Evolutionary conservation across 2,113 vertebrate genomes (phyloP), one percentile per base, ranked within the genome.

Genomic region (Epinephelus lanceolatus): DNA sequence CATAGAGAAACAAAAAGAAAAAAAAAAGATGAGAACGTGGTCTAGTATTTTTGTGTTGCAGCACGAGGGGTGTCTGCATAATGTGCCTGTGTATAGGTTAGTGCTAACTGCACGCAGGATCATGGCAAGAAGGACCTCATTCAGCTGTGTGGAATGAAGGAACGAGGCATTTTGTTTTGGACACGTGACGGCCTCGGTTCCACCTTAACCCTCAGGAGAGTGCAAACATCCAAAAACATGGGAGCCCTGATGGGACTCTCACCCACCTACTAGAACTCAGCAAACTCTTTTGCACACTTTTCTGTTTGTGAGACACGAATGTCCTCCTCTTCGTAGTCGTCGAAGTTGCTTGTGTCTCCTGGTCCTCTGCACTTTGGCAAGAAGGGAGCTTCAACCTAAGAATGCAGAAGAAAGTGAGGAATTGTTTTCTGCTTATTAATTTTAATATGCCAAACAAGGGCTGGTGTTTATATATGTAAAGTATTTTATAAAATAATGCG

Each of bases 281-380:
- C 95, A 96, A 99, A 99, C 94, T 99, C 98, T 92, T 98, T 99
- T 86, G 96, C 96, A 94, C 98, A 99, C 95, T 99, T 99, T 96
- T 99, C 99, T 89, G 98, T 99, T 95, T 98, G 96, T 83, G 99
- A 99, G 83, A 99, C 96, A 71, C 96, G 97, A 93, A 99, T 97
- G 89, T 98, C 98, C 93, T 99, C 98, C 88, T 99, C 98, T 94
- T 99, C 98, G 79, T 99, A 99, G 91, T 99, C 98, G 67, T 99
- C 98, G 68, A 99, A 99, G 95, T 99, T 99, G 96, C 98, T 99
- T 67, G 98, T 99, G 95, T 99, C 98, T 89, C 98, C 98, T 78
- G 99, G 97, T 84, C 98, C 98, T 97, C 97, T 97, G 96, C 98
- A 99, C 96, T 99, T 99, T 95, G 99, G 99, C 96, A 99, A 97